phyloP scores from a whole-genome alignment of 1,140 invertebrate genomes.

The Drosophila erecta region DNA sequence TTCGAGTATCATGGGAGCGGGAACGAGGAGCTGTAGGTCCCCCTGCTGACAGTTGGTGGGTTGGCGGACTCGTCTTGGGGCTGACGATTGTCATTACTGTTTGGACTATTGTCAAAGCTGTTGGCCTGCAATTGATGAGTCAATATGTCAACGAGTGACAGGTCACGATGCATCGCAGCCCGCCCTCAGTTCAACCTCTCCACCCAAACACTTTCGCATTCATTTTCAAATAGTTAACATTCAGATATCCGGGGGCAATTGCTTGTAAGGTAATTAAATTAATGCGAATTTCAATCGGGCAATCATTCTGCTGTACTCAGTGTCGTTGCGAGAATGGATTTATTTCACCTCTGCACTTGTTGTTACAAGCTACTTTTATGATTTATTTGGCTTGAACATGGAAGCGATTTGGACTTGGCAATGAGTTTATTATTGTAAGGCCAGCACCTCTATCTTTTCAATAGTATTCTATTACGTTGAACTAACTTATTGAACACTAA shows the following conservation, averaged over 20 bases:
- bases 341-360: too few species aligned
- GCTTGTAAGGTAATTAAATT: conserved; percentile 48
- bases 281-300: conserved; percentile 26
- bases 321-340: background rate
- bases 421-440: too few species aligned
- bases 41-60: conserved; percentile 3
- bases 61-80: conserved; percentile 19
- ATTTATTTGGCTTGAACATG: conserved; percentile 2
- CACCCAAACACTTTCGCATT: conserved; percentile 8
- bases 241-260: conserved; percentile 30
- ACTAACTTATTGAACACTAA: too few species aligned
- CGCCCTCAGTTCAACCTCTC: background rate
- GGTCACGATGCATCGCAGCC: conserved; percentile 58
- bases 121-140: conserved; percentile 72
- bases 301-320: too few species aligned
- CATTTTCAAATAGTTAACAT: conserved; percentile 35
- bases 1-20: background rate
- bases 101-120: conserved; percentile 60
- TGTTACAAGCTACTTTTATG: background rate
- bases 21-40: background rate
- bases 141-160: conserved; percentile 75
- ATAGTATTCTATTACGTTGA: too few species aligned
- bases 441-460: background rate
- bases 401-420: background rate
- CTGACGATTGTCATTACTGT: conserved; percentile 71